Conservation (phyloP, 2,888 invertebrate species). For the Thymelicus lineola region DNA sequence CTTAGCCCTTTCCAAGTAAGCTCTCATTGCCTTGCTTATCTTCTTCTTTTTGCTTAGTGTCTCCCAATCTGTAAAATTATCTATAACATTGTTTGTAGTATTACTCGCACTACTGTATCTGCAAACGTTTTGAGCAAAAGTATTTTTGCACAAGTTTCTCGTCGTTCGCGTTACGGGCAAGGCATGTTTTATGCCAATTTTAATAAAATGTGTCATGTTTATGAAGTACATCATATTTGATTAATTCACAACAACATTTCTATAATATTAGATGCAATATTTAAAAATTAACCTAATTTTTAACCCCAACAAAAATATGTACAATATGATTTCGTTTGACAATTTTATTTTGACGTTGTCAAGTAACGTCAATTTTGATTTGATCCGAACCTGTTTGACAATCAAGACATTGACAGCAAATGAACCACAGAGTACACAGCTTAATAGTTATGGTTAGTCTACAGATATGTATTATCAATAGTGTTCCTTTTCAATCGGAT, state of each 20-base stretch:
- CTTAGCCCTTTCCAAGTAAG: conserved; percentile 93
- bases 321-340: background rate
- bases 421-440: too few relatives aligned
- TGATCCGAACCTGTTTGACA: too few relatives aligned
- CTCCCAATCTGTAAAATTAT: conserved; percentile 74
- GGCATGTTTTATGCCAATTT: conserved; percentile 56
- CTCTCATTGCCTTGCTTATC: conserved; percentile 95
- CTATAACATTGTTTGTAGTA: conserved; percentile 53
- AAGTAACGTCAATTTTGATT: too few relatives aligned
- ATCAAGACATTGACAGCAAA: too few relatives aligned
- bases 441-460: too few relatives aligned
- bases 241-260: background rate
- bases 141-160: conserved; percentile 47
- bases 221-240: background rate
- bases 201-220: conserved; percentile 60
- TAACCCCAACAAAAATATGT: background rate
- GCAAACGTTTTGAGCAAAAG: conserved; percentile 49
- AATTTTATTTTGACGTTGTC: too few relatives aligned
- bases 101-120: conserved; percentile 55
- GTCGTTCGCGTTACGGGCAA: conserved; percentile 52
- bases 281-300: too few relatives aligned
- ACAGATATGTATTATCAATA: too few relatives aligned
- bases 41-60: conserved; percentile 82
- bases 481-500: too few relatives aligned
- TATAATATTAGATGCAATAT: too few relatives aligned